Evolutionary conservation across 2,888 invertebrate genomes (phyloP).

Genomic region (Sinopyrophorus schimmeli): DNA sequence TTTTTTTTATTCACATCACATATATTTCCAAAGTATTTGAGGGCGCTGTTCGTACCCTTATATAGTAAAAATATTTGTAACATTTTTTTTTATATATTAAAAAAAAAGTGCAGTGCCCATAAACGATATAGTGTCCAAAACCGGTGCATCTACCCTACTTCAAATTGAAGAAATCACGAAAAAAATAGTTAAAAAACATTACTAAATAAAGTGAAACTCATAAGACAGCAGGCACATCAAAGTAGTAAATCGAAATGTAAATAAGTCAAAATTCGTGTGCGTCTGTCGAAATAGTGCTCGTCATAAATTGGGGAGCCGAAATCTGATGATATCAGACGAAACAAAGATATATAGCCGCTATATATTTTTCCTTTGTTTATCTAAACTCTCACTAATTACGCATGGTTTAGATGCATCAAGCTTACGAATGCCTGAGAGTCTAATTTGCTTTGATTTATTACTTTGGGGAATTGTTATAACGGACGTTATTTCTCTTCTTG

Average conservation of each 20-base stretch:
- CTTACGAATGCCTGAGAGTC: conserved; percentile 20
- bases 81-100: too few species aligned
- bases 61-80: too few species aligned
- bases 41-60: too few species aligned
- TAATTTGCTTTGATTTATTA: conserved; percentile 28
- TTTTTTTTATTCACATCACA: too few species aligned
- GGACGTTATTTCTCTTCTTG: neutral
- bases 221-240: too few species aligned
- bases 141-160: too few species aligned
- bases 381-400: conserved; percentile 29
- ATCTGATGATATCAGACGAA: conserved; percentile 28
- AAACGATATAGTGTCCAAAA: too few species aligned
- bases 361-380: conserved; percentile 31
- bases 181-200: too few species aligned
- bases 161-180: too few species aligned
- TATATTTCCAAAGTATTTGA: too few species aligned
- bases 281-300: conserved; percentile 16
- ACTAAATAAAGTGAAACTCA: too few species aligned
- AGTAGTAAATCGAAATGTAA: conserved; percentile 21
- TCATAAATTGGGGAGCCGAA: conserved; percentile 25
- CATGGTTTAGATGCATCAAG: conserved; percentile 28
- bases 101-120: too few species aligned
- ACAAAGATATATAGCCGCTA: conserved; percentile 28
- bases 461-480: conserved; percentile 8
- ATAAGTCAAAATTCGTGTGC: conserved; percentile 16